Conservation (phyloP, 2,113 vertebrate species). For the Ivindomyrus marchei region DNA sequence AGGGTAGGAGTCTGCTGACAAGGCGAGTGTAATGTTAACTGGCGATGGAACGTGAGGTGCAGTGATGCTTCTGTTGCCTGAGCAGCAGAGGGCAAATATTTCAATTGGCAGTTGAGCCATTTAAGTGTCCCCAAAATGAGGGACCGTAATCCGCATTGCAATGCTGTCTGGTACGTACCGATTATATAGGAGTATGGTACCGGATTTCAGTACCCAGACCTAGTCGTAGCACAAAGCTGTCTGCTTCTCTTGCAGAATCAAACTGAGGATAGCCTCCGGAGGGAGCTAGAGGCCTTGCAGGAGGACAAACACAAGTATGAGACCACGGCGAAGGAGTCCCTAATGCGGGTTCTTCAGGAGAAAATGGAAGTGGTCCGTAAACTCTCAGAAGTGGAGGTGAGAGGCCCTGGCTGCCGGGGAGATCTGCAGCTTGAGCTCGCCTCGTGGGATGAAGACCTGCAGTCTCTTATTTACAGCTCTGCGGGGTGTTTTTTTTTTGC, state of each 20-base stretch:
- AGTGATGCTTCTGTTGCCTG: neutral
- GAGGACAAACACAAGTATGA: slow-evolving; percentile 98
- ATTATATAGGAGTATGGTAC: neutral
- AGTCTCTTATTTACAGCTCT: neutral
- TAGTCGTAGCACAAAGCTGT: neutral
- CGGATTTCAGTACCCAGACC: neutral
- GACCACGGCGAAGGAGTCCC: slow-evolving; percentile 94
- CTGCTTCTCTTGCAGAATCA: slow-evolving; percentile 70
- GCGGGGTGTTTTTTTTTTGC: neutral
- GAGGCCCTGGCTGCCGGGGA: neutral
- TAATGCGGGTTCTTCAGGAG: slow-evolving; percentile 96
- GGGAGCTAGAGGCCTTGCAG: slow-evolving; percentile 88
- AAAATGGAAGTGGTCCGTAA: slow-evolving; percentile 97
- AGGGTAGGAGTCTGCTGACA: neutral
- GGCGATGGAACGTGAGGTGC: too few species aligned
- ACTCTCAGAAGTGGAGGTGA: slow-evolving; percentile 95
- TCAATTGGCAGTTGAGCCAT: neutral
- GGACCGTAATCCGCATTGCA: neutral
- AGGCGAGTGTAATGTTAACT: neutral
- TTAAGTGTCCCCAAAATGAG: neutral
- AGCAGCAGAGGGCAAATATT: neutral
- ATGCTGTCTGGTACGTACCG: neutral
- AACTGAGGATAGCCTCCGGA: slow-evolving; percentile 89
- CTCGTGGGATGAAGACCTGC: neutral
- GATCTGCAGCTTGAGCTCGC: neutral